Evolutionary conservation across 37 sponge, comb jelly and placozoan species (phyloP).

Genomic region (Agelas oroides): DNA sequence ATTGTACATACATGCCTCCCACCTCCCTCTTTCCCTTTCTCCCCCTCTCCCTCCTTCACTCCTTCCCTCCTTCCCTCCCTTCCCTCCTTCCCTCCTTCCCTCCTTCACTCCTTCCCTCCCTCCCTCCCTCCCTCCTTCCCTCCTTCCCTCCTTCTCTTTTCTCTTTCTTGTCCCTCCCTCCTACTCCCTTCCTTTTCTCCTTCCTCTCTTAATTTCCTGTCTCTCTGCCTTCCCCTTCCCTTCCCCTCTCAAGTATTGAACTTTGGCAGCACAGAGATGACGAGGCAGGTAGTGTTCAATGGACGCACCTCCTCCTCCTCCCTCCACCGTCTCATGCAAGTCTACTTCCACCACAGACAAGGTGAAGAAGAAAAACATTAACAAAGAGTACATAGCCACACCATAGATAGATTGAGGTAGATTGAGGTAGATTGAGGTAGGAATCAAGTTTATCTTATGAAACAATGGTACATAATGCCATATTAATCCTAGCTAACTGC

Average conservation of each 20-base stretch:
- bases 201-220: not conserved
- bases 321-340: conserved; percentile 74
- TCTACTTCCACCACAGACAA: conserved; percentile 84
- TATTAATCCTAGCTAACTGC: too few relatives aligned
- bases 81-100: not conserved
- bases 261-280: conserved; percentile 54
- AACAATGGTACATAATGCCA: too few relatives aligned
- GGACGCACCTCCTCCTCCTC: conserved; percentile 32
- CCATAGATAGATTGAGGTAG: too few relatives aligned
- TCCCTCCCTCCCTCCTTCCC: too few relatives aligned
- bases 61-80: not conserved
- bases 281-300: conserved; percentile 58
- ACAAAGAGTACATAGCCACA: too few relatives aligned
- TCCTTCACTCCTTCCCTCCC: not conserved
- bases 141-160: not conserved
- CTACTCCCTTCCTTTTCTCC: not conserved
- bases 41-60: too few relatives aligned
- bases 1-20: too few relatives aligned
- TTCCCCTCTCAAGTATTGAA: conserved; percentile 33
- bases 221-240: not conserved
- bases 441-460: too few relatives aligned
- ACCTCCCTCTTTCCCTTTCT: too few relatives aligned
- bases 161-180: not conserved
- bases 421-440: too few relatives aligned
- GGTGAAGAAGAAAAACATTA: conserved; percentile 35